phyloP scores from a whole-genome alignment of 2,797 vertebrate genomes.

The Silurus aristotelis region DNA sequence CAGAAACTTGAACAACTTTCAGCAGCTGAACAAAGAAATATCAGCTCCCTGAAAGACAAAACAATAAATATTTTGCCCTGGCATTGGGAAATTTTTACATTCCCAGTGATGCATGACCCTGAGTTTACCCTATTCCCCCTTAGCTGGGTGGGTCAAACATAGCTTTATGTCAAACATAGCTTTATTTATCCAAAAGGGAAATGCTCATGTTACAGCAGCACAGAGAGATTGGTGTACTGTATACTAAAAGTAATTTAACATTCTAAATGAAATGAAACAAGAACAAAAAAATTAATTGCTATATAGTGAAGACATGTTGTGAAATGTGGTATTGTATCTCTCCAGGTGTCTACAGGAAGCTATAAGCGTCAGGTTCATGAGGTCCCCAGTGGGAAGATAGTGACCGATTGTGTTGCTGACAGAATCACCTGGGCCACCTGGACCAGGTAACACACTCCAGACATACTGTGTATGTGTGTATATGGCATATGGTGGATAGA shows the following conservation, averaged over 20 bases:
- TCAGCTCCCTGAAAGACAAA: not conserved
- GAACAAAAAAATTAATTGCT: too few species aligned
- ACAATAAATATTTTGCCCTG: too few species aligned
- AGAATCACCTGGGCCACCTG: constrained; percentile 97
- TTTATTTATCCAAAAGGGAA: too few species aligned
- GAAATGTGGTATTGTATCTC: not conserved
- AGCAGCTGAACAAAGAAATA: not conserved
- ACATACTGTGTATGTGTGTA: not conserved
- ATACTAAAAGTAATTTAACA: too few species aligned
- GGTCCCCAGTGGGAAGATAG: constrained; percentile 87
- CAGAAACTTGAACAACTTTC: not conserved
- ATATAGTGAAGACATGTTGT: too few species aligned
- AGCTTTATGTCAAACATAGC: too few species aligned
- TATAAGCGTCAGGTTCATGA: constrained; percentile 91
- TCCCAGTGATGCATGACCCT: not conserved
- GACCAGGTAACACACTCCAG: constrained; percentile 83
- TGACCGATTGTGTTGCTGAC: constrained; percentile 79
- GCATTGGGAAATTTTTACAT: not conserved
- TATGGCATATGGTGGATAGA: not conserved
- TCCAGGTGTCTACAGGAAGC: constrained; percentile 88
- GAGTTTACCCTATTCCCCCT: not conserved
- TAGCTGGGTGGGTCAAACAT: too few species aligned
- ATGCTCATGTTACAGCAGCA: too few species aligned
- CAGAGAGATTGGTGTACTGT: too few species aligned
- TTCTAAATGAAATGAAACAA: too few species aligned